Evolutionary conservation across 2,113 vertebrate species (phyloP).

Genomic region (Stegostoma tigrinum): DNA sequence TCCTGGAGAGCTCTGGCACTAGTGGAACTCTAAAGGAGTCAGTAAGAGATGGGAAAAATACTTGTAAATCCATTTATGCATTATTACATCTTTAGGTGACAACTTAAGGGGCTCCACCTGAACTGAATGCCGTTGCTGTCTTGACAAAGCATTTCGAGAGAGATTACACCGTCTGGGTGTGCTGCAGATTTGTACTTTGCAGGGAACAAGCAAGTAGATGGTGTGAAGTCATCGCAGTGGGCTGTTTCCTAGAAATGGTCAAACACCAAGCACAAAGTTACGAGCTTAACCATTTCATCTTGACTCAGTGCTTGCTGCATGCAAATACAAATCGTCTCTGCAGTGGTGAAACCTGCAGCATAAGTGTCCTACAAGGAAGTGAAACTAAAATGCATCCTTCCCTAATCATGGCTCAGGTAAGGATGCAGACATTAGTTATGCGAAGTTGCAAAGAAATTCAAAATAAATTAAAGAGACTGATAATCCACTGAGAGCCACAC

Average conservation of each 20-base stretch:
- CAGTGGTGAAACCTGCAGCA: not conserved
- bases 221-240: not conserved
- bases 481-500: not conserved
- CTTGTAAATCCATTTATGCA: not conserved
- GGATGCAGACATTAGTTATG: not conserved
- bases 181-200: not conserved
- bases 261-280: no score
- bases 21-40: not conserved
- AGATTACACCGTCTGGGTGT: not conserved
- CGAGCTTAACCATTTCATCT: not conserved
- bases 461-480: not conserved
- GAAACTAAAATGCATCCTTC: not conserved
- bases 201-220: not conserved
- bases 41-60: not conserved
- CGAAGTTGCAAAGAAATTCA: not conserved
- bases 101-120: not conserved
- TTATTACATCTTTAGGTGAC: not conserved
- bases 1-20: not conserved
- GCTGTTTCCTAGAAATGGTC: not conserved
- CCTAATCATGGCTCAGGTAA: not conserved
- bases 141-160: not conserved
- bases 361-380: not conserved
- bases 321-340: not conserved
- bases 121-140: not conserved
- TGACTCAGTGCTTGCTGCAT: not conserved